phyloP scores from a whole-genome alignment of 2,797 vertebrate species.

The Yasuhikotakia modesta region DNA sequence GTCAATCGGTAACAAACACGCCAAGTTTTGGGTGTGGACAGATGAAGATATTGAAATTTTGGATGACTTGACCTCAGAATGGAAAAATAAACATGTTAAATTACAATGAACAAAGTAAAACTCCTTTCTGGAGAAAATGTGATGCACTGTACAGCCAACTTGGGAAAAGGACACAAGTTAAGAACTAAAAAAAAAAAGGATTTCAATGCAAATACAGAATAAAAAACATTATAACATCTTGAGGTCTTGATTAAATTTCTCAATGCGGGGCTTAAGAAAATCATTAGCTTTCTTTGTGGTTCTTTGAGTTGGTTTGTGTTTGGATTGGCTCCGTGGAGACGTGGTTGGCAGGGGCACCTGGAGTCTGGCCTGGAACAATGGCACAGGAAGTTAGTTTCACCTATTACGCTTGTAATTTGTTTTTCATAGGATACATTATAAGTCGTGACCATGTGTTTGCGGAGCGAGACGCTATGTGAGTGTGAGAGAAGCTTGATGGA shows the following conservation, averaged over 20 bases:
- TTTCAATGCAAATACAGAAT: too few species aligned
- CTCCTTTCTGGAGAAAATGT: slow-evolving; percentile 8
- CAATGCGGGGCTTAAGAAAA: neutral
- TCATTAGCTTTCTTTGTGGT: slow-evolving; percentile 8
- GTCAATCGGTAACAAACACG: neutral
- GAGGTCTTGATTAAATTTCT: too few species aligned
- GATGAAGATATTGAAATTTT: slow-evolving; percentile 18
- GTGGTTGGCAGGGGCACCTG: slow-evolving; percentile 18
- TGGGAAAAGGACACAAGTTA: neutral
- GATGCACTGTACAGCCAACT: slow-evolving; percentile 11
- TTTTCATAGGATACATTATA: slow-evolving; percentile 58
- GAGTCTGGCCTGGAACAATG: slow-evolving; percentile 49
- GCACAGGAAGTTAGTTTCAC: slow-evolving; percentile 44
- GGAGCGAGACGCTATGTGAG: slow-evolving; percentile 17
- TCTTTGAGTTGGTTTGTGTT: slow-evolving; percentile 32
- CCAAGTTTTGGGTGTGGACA: neutral
- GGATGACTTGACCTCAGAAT: slow-evolving; percentile 21
- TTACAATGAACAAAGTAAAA: slow-evolving; percentile 53
- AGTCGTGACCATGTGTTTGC: slow-evolving; percentile 50
- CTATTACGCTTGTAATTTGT: slow-evolving; percentile 52
- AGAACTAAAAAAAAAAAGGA: neutral
- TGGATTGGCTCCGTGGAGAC: slow-evolving; percentile 31
- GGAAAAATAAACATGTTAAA: slow-evolving; percentile 34
- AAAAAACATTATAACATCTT: too few species aligned
- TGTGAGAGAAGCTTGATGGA: neutral